Conservation (phyloP, 1,140 invertebrate genomes). For the Drosophila sulfurigaster region DNA sequence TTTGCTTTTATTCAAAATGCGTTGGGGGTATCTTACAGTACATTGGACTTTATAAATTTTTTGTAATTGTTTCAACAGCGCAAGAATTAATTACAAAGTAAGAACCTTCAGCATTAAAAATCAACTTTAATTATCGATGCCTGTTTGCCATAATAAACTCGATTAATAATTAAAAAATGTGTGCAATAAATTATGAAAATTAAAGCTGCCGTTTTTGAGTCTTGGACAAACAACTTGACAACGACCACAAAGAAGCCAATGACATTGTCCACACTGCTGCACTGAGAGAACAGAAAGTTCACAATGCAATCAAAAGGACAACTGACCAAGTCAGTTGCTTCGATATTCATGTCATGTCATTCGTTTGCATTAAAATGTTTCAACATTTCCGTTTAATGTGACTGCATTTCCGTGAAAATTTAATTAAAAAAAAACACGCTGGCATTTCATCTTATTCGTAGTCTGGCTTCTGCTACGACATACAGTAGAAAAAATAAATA, state of each 20-base stretch:
- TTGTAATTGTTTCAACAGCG: not conserved
- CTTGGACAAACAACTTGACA: constrained; percentile 23
- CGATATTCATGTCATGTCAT: constrained; percentile 30
- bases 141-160: not conserved
- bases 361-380: constrained; percentile 67
- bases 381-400: constrained; percentile 66
- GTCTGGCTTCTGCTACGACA: constrained; percentile 29
- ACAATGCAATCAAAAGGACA: not conserved
- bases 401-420: constrained; percentile 67
- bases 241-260: constrained; percentile 19
- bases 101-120: not conserved
- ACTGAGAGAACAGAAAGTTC: not conserved
- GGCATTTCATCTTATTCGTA: constrained; percentile 32
- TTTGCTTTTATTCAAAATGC: too few species aligned
- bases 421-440: constrained; percentile 67
- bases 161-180: constrained; percentile 24
- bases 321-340: constrained; percentile 22
- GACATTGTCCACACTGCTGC: not conserved
- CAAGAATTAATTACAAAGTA: not conserved
- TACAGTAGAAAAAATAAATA: constrained; percentile 43
- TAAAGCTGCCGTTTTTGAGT: constrained; percentile 4
- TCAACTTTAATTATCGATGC: not conserved
- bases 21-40: too few species aligned
- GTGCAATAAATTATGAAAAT: not conserved
- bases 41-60: not conserved